A percentile compares a stretch with the other conserved stretches of the same genome.
phyloP scores from a whole-genome alignment of 2,888 invertebrate genomes.

The Ormyrus rosae region DNA sequence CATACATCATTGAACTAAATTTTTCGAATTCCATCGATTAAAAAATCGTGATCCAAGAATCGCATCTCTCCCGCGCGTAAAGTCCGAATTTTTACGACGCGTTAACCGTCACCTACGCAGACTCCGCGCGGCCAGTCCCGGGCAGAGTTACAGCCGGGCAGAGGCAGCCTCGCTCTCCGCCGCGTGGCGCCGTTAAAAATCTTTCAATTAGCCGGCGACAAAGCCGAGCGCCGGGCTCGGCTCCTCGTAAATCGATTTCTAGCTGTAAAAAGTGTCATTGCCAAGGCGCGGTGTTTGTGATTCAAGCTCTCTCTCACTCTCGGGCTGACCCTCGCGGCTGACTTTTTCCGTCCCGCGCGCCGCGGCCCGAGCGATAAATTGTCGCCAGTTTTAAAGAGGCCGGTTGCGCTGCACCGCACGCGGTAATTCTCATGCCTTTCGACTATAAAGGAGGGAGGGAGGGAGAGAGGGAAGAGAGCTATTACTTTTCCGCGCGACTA shows the following conservation, averaged over 20 bases:
- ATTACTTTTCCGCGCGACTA: slow-evolving; percentile 40
- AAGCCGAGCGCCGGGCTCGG: neutral
- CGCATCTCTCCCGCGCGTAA: no score
- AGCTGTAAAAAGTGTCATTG: slow-evolving; percentile 53
- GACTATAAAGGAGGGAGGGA: slow-evolving; percentile 6
- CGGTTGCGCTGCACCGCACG: neutral
- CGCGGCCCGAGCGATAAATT: slow-evolving; percentile 41
- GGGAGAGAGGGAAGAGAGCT: slow-evolving; percentile 24
- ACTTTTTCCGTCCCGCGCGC: slow-evolving; percentile 22
- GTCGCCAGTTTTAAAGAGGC: slow-evolving; percentile 32
- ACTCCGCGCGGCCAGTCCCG: no score
- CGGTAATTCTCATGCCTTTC: slow-evolving; percentile 42
- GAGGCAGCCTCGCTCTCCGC: no score
- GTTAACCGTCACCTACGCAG: no score
- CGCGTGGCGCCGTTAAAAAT: neutral
- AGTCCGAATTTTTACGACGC: no score
- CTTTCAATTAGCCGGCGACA: slow-evolving; percentile 40
- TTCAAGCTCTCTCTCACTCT: slow-evolving; percentile 2
- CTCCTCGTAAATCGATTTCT: slow-evolving; percentile 52
- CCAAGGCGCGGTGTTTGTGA: slow-evolving; percentile 38
- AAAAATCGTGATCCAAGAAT: no score
- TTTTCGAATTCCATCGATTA: no score
- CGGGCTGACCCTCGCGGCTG: neutral
- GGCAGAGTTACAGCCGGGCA: slow-evolving; percentile 17
- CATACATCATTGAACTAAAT: no score